Evolutionary conservation across 23 tunicate genomes (phyloP).

Genomic region (Oikopleura vanhoeffeni): DNA sequence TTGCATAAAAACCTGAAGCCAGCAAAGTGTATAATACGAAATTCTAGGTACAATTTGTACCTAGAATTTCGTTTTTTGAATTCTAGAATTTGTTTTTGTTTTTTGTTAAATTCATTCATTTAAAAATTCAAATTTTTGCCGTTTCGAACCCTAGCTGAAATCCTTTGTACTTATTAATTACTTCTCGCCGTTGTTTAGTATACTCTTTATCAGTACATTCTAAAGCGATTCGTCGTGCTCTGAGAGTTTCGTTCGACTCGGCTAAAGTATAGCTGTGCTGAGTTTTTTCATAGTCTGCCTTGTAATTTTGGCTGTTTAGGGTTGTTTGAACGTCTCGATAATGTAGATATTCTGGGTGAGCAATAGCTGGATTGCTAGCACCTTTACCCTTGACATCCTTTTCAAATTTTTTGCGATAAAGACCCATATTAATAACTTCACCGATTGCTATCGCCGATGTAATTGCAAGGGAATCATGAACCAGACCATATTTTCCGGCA

Average conservation of each 20-base stretch:
- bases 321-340: constrained; percentile 23
- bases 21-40: too few species aligned
- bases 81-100: too few species aligned
- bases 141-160: too few species aligned
- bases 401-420: constrained; percentile 39
- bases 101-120: too few species aligned
- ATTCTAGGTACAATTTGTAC: too few species aligned
- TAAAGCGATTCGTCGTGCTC: background rate
- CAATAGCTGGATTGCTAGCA: constrained; percentile 36
- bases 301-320: constrained; percentile 18
- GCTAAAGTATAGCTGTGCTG: constrained; percentile 35
- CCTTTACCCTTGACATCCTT: constrained; percentile 45
- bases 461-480: background rate
- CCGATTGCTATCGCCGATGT: background rate
- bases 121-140: too few species aligned
- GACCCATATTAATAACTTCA: constrained; percentile 19
- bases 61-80: too few species aligned
- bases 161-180: constrained; percentile 47
- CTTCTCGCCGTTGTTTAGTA: constrained; percentile 28
- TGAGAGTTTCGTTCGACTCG: constrained; percentile 16
- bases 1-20: too few species aligned
- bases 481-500: constrained; percentile 4
- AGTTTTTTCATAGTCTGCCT: constrained; percentile 31
- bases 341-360: constrained; percentile 71
- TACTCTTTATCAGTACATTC: constrained; percentile 17